Evolutionary conservation across 2,888 invertebrate genomes (phyloP), one percentile per base, ranked within the genome.

Genomic region (Ophion slaviceki): DNA sequence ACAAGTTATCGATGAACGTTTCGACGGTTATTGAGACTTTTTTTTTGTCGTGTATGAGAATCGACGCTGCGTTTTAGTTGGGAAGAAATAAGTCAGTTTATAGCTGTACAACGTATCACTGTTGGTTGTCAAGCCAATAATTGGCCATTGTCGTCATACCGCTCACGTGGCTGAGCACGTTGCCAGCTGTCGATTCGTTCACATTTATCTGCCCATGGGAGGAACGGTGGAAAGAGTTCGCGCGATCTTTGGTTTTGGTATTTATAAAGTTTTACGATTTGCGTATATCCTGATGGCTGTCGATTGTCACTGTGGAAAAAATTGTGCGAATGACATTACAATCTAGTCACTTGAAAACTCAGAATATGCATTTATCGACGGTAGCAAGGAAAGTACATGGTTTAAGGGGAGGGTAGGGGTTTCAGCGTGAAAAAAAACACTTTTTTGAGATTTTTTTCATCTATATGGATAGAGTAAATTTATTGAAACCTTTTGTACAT

Each of bases 101-200:
- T 62, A 53, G 36, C n/a, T 45, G 76, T 72, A 61, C 59, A 78
- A 45, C 28, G 67, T 20, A 45, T 14, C 17, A 17, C 17, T 45
- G 4, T 5, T 24, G 62, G 45, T 47, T 47, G 17, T 40, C 17
- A 17, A 53, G n/a, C 20, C 28, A 32, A 14, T 67, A 53, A 53
- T 53, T 66, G 66, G n/a, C 2, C 17, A 17, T 45, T 11, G 14
- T 53, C 45, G 24, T 64, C 59, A 66, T 20, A 45, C 66, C n/a
- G 6, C 57, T 80, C 72, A 80, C 80, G 80, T 72, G 72, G 72
- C 80, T 10, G n/a, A 80, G 47, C 80, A 80, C 80, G 80, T 74
- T 80, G 40, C 57, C 40, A 28, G 24, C n/a, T n/a, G 11, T 71
- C 28, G 28, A 57, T 74, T 74, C 32, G 45, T 74, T 14, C 24